These are phyloP conservation scores for Ariopsis seemanni DNA, from an alignment of 2,113 vertebrate genomes.

Conservation along the genomic window DNA sequence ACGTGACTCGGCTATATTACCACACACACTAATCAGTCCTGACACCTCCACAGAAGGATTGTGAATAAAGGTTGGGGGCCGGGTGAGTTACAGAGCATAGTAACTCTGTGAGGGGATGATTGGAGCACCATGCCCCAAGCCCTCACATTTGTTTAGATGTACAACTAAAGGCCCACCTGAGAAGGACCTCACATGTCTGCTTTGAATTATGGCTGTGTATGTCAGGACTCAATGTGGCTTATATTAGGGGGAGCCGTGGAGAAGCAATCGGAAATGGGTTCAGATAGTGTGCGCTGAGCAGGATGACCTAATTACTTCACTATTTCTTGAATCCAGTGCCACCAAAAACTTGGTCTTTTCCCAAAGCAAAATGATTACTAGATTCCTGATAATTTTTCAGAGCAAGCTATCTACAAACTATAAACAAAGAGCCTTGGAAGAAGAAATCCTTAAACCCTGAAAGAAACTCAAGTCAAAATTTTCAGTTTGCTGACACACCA, in stretches of 20 bases:
- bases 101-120: constrained; percentile 18
- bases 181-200: constrained; percentile 60
- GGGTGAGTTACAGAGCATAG: constrained; percentile 14
- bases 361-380: constrained; percentile 19
- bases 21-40: not conserved
- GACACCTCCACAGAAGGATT: constrained; percentile 23
- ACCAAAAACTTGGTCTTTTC: constrained; percentile 23
- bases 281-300: constrained; percentile 61
- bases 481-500: not conserved
- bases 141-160: constrained; percentile 47
- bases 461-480: not conserved
- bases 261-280: constrained; percentile 64
- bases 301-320: constrained; percentile 66
- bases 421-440: not conserved
- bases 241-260: constrained; percentile 61
- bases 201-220: constrained; percentile 59
- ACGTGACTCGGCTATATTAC: not conserved
- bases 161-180: constrained; percentile 61
- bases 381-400: not conserved
- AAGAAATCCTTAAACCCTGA: not conserved
- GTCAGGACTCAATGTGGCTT: constrained; percentile 67
- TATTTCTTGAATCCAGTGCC: constrained; percentile 56
- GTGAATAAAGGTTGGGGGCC: not conserved
- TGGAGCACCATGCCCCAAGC: constrained; percentile 2
- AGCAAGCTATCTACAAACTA: not conserved